Evolutionary conservation across 1,140 invertebrate genomes (phyloP).

Genomic region (Brachionus asplanchnoidis): DNA sequence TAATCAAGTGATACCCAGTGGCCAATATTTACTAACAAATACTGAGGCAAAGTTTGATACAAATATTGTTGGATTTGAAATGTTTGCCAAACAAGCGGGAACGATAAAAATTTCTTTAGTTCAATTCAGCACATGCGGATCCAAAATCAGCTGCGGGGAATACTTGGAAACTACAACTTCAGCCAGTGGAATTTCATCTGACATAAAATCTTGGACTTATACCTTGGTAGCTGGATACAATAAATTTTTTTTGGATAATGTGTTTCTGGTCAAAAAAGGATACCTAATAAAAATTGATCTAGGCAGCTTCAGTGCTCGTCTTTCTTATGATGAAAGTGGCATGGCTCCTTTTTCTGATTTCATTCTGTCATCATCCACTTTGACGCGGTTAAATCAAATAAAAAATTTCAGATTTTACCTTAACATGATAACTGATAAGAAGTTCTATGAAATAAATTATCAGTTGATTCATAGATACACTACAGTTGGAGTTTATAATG

Average conservation of each 20-base stretch:
- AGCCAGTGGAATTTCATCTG: too few species aligned
- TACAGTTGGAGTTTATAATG: not conserved
- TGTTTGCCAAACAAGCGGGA: not conserved
- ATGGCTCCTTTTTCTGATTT: not conserved
- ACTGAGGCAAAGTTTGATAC: not conserved
- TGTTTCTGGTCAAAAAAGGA: not conserved
- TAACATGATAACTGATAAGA: not conserved
- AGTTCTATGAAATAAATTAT: not conserved
- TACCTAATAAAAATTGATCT: not conserved
- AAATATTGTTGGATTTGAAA: not conserved
- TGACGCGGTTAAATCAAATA: not conserved
- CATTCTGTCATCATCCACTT: not conserved
- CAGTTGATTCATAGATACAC: not conserved
- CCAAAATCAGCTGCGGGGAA: not conserved
- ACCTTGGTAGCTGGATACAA: not conserved
- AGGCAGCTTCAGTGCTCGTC: too few species aligned
- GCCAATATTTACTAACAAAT: not conserved
- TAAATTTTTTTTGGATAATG: not conserved
- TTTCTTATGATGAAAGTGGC: not conserved
- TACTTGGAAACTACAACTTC: not conserved
- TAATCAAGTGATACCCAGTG: not conserved
- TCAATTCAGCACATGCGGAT: not conserved
- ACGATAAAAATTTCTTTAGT: not conserved
- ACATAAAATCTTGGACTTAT: not conserved
- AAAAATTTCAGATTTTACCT: conserved; percentile 28